These are phyloP conservation scores for Phymastichus coffea DNA, from an alignment of 1,140 invertebrate species.

Conservation along the genomic window DNA sequence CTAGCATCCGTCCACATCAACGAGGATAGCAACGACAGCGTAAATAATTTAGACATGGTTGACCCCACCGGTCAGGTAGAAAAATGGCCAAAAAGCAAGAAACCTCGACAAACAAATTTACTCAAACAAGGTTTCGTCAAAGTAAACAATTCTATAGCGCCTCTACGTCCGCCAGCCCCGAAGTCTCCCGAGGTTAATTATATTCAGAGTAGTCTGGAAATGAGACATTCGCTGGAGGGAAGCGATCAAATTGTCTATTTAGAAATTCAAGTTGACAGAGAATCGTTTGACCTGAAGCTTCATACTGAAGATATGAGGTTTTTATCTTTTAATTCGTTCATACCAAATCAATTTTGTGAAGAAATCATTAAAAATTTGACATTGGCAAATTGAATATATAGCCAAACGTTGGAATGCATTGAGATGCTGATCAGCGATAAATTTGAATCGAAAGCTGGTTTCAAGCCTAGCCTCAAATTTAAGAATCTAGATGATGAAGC, in stretches of 20 bases:
- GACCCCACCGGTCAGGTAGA: background rate
- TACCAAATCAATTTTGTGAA: too few species aligned
- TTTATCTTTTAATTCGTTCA: background rate
- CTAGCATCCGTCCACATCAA: too few species aligned
- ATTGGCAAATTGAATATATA: constrained; percentile 21
- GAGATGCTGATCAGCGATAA: constrained; percentile 18
- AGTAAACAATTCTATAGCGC: too few species aligned
- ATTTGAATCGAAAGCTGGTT: constrained; percentile 19
- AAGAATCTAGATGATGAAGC: constrained; percentile 1
- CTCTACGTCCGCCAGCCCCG: too few species aligned
- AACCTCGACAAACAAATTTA: constrained; percentile 5
- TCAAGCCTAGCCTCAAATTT: constrained; percentile 2
- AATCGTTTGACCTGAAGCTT: constrained; percentile 37
- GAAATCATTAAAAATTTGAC: too few species aligned
- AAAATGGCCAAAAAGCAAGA: constrained; percentile 8
- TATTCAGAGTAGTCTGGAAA: too few species aligned
- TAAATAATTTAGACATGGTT: too few species aligned
- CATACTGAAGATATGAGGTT: constrained; percentile 32
- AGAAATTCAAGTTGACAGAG: constrained; percentile 35
- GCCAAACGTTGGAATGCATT: constrained; percentile 32
- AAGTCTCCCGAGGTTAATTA: too few species aligned
- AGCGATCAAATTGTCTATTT: too few species aligned
- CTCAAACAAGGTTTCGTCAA: constrained; percentile 20
- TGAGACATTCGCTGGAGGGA: too few species aligned
- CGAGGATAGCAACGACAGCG: constrained; percentile 29